Conservation (phyloP, 1,140 invertebrate species). For the Tetranychus urticae region DNA sequence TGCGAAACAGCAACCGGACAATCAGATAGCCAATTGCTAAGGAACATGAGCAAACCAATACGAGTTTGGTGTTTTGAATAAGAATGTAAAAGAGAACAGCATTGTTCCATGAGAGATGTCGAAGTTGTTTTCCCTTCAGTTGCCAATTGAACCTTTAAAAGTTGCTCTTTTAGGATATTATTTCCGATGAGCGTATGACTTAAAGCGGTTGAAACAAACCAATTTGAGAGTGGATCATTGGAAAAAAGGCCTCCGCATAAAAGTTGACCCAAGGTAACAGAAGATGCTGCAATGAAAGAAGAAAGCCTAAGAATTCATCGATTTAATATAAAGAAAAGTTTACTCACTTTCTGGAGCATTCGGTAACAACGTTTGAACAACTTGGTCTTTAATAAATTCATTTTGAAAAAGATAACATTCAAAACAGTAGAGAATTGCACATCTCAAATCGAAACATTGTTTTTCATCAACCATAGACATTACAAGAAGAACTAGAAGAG, state of each 20-base stretch:
- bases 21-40: slow-evolving; percentile 65
- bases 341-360: too few species aligned
- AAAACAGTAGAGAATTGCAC: slow-evolving; percentile 89
- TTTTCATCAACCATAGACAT: slow-evolving; percentile 99
- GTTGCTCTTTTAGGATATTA: slow-evolving; percentile 61
- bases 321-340: too few species aligned
- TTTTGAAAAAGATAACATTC: slow-evolving; percentile 88
- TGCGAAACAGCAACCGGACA: slow-evolving; percentile 57
- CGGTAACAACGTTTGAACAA: slow-evolving; percentile 19
- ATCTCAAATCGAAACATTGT: slow-evolving; percentile 69
- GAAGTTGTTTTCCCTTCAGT: slow-evolving; percentile 58
- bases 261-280: slow-evolving; percentile 44
- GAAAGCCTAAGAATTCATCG: too few species aligned
- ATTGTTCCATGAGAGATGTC: slow-evolving; percentile 66
- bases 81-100: slow-evolving; percentile 55
- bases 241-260: slow-evolving; percentile 81
- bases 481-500: slow-evolving; percentile 74
- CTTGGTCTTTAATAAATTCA: slow-evolving; percentile 54
- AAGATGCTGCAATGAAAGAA: background rate
- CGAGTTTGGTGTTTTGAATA: slow-evolving; percentile 62
- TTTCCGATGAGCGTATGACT: slow-evolving; percentile 77
- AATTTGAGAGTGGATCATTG: slow-evolving; percentile 72
- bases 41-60: slow-evolving; percentile 68
- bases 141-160: slow-evolving; percentile 72
- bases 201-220: slow-evolving; percentile 79